Conservation (phyloP, 2,888 invertebrate species). For the Hemistola chrysoprasaria region DNA sequence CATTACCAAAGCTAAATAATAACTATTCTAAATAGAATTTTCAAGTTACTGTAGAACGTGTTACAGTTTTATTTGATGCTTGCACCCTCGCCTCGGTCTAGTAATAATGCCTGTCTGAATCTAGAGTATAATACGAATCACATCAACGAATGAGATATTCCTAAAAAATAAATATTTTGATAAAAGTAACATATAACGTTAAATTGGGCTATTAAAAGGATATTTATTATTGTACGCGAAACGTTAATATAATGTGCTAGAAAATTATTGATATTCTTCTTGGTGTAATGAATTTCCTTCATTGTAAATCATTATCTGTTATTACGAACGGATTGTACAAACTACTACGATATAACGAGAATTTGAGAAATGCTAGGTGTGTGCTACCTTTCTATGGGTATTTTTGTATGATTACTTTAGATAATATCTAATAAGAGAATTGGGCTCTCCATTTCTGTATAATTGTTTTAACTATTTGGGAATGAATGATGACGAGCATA, state of each 20-base stretch:
- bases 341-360: slow-evolving; percentile 36
- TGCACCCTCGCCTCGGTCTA: background rate
- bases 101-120: slow-evolving; percentile 20
- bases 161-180: slow-evolving; percentile 54
- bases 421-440: slow-evolving; percentile 36
- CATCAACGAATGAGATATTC: slow-evolving; percentile 48
- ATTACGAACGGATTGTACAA: slow-evolving; percentile 47
- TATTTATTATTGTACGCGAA: slow-evolving; percentile 50
- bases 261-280: slow-evolving; percentile 43
- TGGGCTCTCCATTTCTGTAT: slow-evolving; percentile 48
- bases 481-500: slow-evolving; percentile 59
- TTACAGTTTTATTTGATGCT: background rate
- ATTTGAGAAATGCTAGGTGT: slow-evolving; percentile 41
- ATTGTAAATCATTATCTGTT: slow-evolving; percentile 38
- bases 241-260: slow-evolving; percentile 44
- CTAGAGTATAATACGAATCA: slow-evolving; percentile 26
- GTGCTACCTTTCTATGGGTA: slow-evolving; percentile 44
- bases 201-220: slow-evolving; percentile 60
- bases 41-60: background rate
- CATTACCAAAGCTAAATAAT: slow-evolving; percentile 8
- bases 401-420: slow-evolving; percentile 44
- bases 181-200: slow-evolving; percentile 55
- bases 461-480: slow-evolving; percentile 48
- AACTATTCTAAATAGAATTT: slow-evolving; percentile 1
- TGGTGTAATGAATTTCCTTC: slow-evolving; percentile 58